Evolutionary conservation across 2,888 invertebrate species (phyloP).

Genomic region (Eilema caniola): DNA sequence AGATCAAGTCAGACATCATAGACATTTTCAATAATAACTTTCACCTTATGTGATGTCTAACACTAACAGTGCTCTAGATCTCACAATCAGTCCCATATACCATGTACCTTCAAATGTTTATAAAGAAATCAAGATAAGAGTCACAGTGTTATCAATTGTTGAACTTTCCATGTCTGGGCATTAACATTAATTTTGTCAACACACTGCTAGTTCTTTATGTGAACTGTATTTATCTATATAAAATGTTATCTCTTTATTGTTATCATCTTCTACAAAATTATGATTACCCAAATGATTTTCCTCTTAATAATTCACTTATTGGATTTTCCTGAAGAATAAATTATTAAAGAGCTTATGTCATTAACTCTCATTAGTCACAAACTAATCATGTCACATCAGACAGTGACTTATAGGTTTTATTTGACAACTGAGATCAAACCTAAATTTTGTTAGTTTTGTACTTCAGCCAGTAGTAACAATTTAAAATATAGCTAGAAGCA

Average conservation of each 20-base stretch:
- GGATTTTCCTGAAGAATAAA: not conserved
- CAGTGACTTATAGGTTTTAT: too few species aligned
- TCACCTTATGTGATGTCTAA: not conserved
- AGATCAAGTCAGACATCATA: too few species aligned
- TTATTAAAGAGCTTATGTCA: not conserved
- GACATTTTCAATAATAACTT: not conserved
- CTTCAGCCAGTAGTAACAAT: too few species aligned
- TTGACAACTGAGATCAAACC: too few species aligned
- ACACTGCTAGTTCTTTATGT: not conserved
- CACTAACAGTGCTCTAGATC: not conserved
- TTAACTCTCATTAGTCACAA: too few species aligned
- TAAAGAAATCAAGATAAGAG: slow-evolving; percentile 14
- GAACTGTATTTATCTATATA: not conserved
- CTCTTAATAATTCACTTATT: not conserved
- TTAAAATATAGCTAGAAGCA: too few species aligned
- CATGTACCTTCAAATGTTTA: slow-evolving; percentile 5
- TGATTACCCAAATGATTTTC: not conserved
- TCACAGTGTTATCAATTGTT: slow-evolving; percentile 9
- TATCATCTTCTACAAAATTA: not conserved
- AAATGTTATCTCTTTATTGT: not conserved
- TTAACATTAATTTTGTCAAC: slow-evolving; percentile 4
- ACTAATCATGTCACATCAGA: too few species aligned
- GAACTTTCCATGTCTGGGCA: slow-evolving; percentile 18
- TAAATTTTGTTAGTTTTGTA: too few species aligned
- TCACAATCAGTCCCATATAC: slow-evolving; percentile 2